phyloP scores from a whole-genome alignment of 1,140 invertebrate species.

The Drosophila sulfurigaster region DNA sequence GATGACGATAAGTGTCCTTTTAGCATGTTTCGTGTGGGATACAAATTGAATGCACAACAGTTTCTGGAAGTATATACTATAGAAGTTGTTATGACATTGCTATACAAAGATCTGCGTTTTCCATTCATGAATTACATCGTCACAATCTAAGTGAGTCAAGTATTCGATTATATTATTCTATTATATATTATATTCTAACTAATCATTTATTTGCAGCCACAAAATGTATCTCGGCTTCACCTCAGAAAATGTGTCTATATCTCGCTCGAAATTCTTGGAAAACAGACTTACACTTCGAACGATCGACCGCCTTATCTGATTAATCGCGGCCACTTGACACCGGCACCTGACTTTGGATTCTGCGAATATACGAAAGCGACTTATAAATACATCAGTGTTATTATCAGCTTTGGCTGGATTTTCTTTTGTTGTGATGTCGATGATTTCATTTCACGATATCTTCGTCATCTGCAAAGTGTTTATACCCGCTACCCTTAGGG shows the following conservation, averaged over 20 bases:
- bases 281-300: conserved; percentile 3
- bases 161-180: too few species aligned
- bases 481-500: too few species aligned
- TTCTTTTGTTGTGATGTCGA: too few species aligned
- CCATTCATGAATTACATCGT: background rate
- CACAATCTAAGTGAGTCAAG: background rate
- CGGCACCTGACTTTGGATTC: conserved; percentile 41
- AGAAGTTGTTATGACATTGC: background rate
- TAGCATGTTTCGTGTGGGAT: background rate
- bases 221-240: background rate
- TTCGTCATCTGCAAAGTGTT: too few species aligned
- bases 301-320: background rate
- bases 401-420: conserved; percentile 5
- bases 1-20: background rate
- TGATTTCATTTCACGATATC: too few species aligned
- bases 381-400: conserved; percentile 36
- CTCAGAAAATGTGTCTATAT: background rate
- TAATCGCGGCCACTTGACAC: conserved; percentile 54
- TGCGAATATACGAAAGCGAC: conserved; percentile 13
- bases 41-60: background rate
- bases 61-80: background rate
- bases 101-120: background rate
- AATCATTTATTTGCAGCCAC: too few species aligned
- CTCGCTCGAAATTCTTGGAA: conserved; percentile 15
- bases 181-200: too few species aligned